These are phyloP conservation scores for Sesia bembeciformis DNA, from an alignment of 2,888 invertebrate species.

Conservation along the genomic window DNA sequence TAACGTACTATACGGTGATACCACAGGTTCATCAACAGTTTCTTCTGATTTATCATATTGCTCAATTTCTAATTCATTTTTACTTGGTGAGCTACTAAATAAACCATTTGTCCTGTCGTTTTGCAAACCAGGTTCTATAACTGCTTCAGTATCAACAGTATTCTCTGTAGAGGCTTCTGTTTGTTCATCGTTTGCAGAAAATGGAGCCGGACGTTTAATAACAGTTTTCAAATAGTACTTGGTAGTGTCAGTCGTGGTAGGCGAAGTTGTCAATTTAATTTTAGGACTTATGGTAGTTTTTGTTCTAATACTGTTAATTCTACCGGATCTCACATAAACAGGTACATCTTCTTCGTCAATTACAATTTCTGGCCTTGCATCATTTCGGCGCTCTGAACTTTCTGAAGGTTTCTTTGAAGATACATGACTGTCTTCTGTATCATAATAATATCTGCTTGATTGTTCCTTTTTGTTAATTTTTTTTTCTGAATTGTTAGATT, in stretches of 20 bases:
- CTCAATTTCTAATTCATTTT: constrained; percentile 17
- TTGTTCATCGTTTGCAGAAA: constrained; percentile 21
- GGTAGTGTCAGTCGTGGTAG: constrained; percentile 22
- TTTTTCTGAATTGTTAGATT: constrained; percentile 6
- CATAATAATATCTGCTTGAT: constrained; percentile 31
- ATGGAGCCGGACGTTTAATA: constrained; percentile 42
- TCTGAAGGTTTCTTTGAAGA: constrained; percentile 15
- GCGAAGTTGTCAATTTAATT: constrained; percentile 16
- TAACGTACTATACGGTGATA: constrained; percentile 70
- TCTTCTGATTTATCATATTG: constrained; percentile 21
- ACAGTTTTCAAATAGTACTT: constrained; percentile 52
- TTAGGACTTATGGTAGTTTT: constrained; percentile 20
- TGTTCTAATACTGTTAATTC: constrained; percentile 13
- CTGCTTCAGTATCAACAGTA: constrained; percentile 27
- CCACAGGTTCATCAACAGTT: constrained; percentile 33
- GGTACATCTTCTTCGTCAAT: constrained; percentile 36
- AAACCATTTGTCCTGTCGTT: constrained; percentile 16
- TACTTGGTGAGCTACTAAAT: constrained; percentile 14
- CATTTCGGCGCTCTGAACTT: constrained; percentile 28
- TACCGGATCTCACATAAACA: constrained; percentile 24
- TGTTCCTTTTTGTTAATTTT: constrained; percentile 15
- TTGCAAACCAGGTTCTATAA: constrained; percentile 30
- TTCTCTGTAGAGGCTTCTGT: constrained; percentile 34
- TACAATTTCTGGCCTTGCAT: constrained; percentile 22
- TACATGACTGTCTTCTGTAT: constrained; percentile 28